These are phyloP conservation scores for Holothuria leucospilota DNA, from an alignment of 53 echinoderm and acorn worm species.

Conservation along the genomic window DNA sequence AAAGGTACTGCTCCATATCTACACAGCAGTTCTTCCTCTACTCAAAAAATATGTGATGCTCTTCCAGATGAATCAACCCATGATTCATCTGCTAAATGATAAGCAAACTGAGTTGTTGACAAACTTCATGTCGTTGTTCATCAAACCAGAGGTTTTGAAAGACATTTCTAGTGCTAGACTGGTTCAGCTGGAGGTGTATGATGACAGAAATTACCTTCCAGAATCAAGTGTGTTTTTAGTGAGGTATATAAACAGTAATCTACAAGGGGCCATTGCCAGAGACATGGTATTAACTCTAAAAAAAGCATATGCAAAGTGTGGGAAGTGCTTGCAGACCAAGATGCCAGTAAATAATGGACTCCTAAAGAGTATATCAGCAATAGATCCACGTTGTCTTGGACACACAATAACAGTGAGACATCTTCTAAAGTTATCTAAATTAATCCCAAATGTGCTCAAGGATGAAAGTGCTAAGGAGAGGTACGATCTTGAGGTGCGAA, in stretches of 20 bases:
- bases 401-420: constrained; percentile 53
- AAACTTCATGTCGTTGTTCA: constrained; percentile 66
- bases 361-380: constrained; percentile 49
- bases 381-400: constrained; percentile 69
- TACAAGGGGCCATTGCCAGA: constrained; percentile 39
- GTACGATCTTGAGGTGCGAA: constrained; percentile 53
- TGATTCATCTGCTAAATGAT: constrained; percentile 61
- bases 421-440: constrained; percentile 54
- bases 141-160: constrained; percentile 59
- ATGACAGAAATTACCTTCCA: constrained; percentile 31
- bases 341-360: constrained; percentile 66
- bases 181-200: constrained; percentile 51
- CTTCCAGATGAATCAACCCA: constrained; percentile 41
- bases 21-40: constrained; percentile 48
- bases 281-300: constrained; percentile 43
- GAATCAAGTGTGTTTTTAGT: constrained; percentile 19
- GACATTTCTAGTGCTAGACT: constrained; percentile 42
- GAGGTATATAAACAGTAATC: constrained; percentile 45
- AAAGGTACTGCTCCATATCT: constrained; percentile 46
- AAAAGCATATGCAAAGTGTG: constrained; percentile 63
- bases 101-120: constrained; percentile 60
- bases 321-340: constrained; percentile 52
- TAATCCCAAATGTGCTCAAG: constrained; percentile 55
- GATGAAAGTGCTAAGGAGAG: constrained; percentile 35
- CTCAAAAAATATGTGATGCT: constrained; percentile 68